Conservation (phyloP, 1,140 invertebrate genomes). For the Scaptomyza pallida region DNA sequence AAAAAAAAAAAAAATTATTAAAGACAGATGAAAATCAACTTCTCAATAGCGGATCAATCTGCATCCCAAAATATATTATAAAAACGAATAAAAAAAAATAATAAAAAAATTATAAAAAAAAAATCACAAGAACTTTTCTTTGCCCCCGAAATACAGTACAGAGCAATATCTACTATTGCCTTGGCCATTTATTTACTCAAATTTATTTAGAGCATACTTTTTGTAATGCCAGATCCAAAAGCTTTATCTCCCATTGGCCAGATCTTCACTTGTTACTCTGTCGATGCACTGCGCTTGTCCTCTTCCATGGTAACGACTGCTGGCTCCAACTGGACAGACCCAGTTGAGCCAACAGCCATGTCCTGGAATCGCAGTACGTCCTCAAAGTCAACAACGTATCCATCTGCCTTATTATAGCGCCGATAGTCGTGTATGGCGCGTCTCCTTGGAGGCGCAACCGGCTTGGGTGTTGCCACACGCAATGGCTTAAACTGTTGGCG, state of each 20-base stretch:
- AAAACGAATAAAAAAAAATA: too few relatives aligned
- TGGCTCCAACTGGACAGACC: constrained; percentile 80
- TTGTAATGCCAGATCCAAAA: too few relatives aligned
- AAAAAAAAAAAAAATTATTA: too few relatives aligned
- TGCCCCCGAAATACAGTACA: neutral
- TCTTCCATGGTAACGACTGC: neutral
- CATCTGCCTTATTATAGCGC: constrained; percentile 34
- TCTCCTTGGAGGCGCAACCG: neutral
- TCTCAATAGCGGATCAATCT: too few relatives aligned
- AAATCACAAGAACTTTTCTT: too few relatives aligned
- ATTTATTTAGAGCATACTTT: neutral
- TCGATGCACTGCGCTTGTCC: neutral
- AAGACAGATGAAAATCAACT: too few relatives aligned
- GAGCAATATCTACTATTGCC: neutral
- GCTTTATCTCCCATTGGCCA: too few relatives aligned
- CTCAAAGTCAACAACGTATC: neutral
- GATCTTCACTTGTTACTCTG: neutral
- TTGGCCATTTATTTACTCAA: neutral
- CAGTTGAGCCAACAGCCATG: constrained; percentile 82
- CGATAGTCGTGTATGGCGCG: constrained; percentile 25
- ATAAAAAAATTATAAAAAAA: too few relatives aligned
- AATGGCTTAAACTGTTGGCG: constrained; percentile 18
- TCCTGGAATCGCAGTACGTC: constrained; percentile 77
- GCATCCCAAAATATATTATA: too few relatives aligned
- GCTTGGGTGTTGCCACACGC: neutral